These are phyloP conservation scores for Cinclus mexicanus DNA, from an alignment of 2,113 vertebrate genomes.

Conservation along the genomic window DNA sequence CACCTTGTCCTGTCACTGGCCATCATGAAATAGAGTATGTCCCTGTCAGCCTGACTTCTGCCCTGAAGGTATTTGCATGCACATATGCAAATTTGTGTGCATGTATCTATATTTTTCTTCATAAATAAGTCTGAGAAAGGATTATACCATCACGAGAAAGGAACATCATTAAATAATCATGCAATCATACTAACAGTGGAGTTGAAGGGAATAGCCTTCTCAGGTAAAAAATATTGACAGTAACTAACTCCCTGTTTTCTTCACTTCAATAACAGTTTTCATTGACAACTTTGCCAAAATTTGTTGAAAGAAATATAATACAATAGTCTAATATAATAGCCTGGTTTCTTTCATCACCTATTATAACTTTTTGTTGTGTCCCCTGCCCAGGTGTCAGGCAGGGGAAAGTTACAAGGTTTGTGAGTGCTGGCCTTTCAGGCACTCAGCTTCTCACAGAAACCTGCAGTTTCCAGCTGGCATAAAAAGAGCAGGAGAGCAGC, in stretches of 20 bases:
- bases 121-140: background rate
- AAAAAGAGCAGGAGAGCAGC: too few species aligned
- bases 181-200: background rate
- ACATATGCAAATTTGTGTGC: background rate
- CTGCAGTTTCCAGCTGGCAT: too few species aligned
- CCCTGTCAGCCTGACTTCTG: background rate
- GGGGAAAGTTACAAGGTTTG: too few species aligned
- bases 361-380: too few species aligned
- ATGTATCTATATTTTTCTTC: background rate
- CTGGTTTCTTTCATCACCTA: background rate
- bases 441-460: too few species aligned
- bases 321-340: background rate
- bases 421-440: too few species aligned
- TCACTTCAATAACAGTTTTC: background rate
- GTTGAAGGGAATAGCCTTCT: accelerated
- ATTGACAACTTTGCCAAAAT: background rate
- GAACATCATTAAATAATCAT: background rate
- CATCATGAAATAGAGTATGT: background rate
- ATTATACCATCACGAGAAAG: background rate
- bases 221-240: background rate
- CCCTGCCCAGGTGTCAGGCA: too few species aligned
- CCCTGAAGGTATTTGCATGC: background rate
- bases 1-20: background rate
- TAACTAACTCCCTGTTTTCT: background rate
- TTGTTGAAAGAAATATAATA: background rate